phyloP scores from a whole-genome alignment of 1,140 invertebrate species.

The Sweltsa coloradensis region DNA sequence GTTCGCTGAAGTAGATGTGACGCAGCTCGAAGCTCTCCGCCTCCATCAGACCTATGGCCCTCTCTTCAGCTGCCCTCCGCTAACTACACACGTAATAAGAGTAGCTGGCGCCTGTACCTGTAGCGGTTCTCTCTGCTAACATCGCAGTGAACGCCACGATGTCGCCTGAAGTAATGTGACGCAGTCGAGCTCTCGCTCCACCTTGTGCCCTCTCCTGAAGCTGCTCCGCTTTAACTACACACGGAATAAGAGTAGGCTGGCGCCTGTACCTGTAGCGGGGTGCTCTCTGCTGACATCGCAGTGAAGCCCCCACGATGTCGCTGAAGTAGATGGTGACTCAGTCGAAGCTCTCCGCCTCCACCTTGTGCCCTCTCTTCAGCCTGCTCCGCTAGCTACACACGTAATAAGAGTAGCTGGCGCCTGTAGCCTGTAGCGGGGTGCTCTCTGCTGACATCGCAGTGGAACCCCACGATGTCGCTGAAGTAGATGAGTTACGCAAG shows the following conservation, averaged over 20 bases:
- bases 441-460: slow-evolving; percentile 80
- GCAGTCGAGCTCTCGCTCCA: slow-evolving; percentile 77
- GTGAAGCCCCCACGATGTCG: slow-evolving; percentile 93
- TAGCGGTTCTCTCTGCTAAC: slow-evolving; percentile 77
- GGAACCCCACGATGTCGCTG: slow-evolving; percentile 88
- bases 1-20: no score
- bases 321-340: slow-evolving; percentile 86
- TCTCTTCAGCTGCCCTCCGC: no score
- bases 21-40: no score
- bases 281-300: slow-evolving; percentile 75
- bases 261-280: slow-evolving; percentile 80
- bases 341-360: slow-evolving; percentile 80
- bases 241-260: no score
- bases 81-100: no score
- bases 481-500: slow-evolving; percentile 86
- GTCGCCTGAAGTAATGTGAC: slow-evolving; percentile 89
- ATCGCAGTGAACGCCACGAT: no score
- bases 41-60: no score
- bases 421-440: slow-evolving; percentile 79
- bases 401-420: no score
- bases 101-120: no score
- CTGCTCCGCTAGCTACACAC: slow-evolving; percentile 91
- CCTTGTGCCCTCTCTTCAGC: slow-evolving; percentile 66
- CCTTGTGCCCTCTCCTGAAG: no score
- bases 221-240: no score